These are phyloP conservation scores for Eumaeus atala DNA, from an alignment of 1,140 invertebrate species.

Conservation along the genomic window DNA sequence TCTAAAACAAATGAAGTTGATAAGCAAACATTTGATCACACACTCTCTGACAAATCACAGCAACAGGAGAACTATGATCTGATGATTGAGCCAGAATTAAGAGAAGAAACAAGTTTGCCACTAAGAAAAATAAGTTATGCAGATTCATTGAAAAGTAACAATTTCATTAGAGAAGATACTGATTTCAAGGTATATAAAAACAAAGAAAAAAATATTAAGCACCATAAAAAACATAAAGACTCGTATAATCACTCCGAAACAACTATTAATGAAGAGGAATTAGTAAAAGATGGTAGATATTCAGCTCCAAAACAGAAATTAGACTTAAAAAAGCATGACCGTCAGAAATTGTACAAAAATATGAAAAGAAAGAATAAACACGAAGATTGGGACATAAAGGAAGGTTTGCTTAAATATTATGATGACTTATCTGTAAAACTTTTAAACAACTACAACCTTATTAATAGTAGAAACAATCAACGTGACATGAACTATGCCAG, in stretches of 20 bases:
- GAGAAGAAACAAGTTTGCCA: conserved; percentile 9
- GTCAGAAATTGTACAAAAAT: conserved; percentile 50
- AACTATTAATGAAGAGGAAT: conserved; percentile 39
- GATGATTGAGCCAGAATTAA: neutral
- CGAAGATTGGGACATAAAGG: conserved; percentile 61
- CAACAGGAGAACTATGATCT: neutral
- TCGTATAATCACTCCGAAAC: conserved; percentile 21
- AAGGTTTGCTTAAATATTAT: conserved; percentile 52
- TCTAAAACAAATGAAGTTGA: neutral
- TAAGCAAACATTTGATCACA: neutral
- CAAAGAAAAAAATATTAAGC: conserved; percentile 14
- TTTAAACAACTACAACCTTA: conserved; percentile 31
- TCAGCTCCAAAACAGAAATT: conserved; percentile 36
- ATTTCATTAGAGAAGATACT: conserved; percentile 11
- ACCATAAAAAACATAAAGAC: conserved; percentile 23
- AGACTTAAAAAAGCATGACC: conserved; percentile 47
- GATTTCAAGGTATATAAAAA: conserved; percentile 24
- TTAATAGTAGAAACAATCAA: conserved; percentile 3
- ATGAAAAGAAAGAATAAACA: conserved; percentile 56
- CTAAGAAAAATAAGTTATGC: conserved; percentile 41
- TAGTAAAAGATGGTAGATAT: conserved; percentile 60
- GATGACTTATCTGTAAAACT: conserved; percentile 43
- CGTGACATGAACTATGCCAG: neutral
- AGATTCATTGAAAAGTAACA: conserved; percentile 36
- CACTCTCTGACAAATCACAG: neutral